phyloP scores from a whole-genome alignment of 2,888 invertebrate species.

The Papilio protenor region DNA sequence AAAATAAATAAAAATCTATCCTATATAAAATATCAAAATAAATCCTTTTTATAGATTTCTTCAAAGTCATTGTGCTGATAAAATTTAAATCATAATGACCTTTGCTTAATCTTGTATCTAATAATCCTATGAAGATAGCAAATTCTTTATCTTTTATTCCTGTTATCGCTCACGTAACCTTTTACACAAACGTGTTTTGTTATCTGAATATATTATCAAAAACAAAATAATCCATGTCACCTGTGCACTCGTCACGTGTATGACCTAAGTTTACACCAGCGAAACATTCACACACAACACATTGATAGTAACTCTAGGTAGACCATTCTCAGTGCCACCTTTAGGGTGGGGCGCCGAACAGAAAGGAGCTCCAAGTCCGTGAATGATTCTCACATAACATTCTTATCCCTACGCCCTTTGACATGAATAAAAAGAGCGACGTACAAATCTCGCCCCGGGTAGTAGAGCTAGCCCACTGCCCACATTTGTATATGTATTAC shows the following conservation, averaged over 20 bases:
- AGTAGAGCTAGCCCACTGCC: too few species aligned
- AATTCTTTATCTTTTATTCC: slow-evolving; percentile 9
- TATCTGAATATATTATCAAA: background rate
- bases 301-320: background rate
- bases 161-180: slow-evolving; percentile 32
- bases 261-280: background rate
- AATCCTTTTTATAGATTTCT: background rate
- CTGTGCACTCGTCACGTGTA: background rate
- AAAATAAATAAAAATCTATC: background rate
- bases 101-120: background rate
- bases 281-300: background rate
- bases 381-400: too few species aligned
- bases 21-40: background rate
- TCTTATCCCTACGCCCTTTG: too few species aligned
- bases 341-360: too few species aligned
- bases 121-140: background rate
- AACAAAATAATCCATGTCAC: slow-evolving; percentile 1
- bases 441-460: too few species aligned
- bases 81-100: slow-evolving; percentile 12
- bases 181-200: slow-evolving; percentile 15
- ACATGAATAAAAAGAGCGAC: too few species aligned
- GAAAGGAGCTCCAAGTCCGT: too few species aligned
- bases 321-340: background rate
- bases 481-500: too few species aligned
- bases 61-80: background rate